Base-by-base conservation (phyloP, 2,113 vertebrate species). In the Cacatua alba region DNA sequence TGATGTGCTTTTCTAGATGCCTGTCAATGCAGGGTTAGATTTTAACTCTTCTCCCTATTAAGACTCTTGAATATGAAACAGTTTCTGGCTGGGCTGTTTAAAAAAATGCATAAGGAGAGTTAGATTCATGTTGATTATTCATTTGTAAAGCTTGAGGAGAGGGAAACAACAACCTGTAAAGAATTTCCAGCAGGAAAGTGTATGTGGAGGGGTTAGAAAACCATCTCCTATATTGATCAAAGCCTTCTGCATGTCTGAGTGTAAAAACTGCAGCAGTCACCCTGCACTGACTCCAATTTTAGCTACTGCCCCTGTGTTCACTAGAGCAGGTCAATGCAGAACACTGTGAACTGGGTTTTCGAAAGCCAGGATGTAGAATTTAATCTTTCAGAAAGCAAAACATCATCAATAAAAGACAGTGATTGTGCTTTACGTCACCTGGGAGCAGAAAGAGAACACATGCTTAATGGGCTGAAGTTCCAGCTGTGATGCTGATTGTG, bases 361-460 rank as follows among this genome's bases (percentile, higher is more conserved):
- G 52, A 96, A 95, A 94, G 74, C 29, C 72, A 75, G 76, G 88
- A 94, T 89, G 80, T 71, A 69, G 83, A 87, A 75, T 65, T 86
- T n/a, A 71, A 3, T 88, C 65, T 41, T 93, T 81, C 70, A 64
- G 62, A 94, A 72, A 69, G 49, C 69, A 94, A 90, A 89, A 52
- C 55, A 64, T 35, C 6, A 4, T 37, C 52, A 88, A 69, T 41
- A 80, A 82, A 88, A 92, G 55, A 46, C 23, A 76, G 41, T n/a
- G 60, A 86, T 86, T 93, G 57, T 90, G n/a, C 48, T 95, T 91
- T 60, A 29, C 2, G 8, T 44, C 81, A 89, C 88, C 69, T 84
- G 86, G 90, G 92, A 93, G 41, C 43, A 88, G 72, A 71, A 52
- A 31, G 19, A 37, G 48, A 55, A 84, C 88, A 94, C 35, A 68